These are phyloP conservation scores for Chelonus insularis DNA, from an alignment of 1,140 invertebrate genomes.

Conservation along the genomic window DNA sequence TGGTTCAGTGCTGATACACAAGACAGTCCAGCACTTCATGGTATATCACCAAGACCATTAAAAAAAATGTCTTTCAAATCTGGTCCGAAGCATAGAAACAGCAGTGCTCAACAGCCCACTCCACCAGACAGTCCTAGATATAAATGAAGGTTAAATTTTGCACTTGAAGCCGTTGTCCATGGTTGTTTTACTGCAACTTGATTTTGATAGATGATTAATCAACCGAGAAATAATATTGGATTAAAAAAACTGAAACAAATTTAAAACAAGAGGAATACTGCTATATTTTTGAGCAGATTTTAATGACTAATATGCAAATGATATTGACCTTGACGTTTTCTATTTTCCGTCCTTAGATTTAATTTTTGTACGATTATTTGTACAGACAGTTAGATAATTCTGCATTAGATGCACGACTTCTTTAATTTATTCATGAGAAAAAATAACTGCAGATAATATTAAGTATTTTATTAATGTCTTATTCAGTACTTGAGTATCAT, in stretches of 20 bases:
- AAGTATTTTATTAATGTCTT: too few species aligned
- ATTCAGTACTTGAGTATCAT: too few species aligned
- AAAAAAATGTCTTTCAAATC: constrained; percentile 62
- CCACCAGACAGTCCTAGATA: constrained; percentile 58
- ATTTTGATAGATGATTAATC: background rate
- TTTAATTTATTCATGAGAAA: too few species aligned
- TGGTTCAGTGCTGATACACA: constrained; percentile 57
- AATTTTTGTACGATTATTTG: constrained; percentile 49
- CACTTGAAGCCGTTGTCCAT: background rate
- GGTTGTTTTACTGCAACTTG: background rate
- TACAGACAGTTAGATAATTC: too few species aligned
- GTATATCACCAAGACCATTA: constrained; percentile 61
- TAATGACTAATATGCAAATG: too few species aligned
- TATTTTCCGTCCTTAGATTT: constrained; percentile 58
- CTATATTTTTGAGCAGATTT: too few species aligned
- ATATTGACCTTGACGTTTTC: constrained; percentile 48
- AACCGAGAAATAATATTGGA: background rate
- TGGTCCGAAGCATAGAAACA: constrained; percentile 47
- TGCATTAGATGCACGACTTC: too few species aligned
- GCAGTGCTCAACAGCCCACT: constrained; percentile 47
- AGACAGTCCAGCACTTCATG: constrained; percentile 53
- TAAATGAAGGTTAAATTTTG: constrained; percentile 41
- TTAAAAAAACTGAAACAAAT: too few species aligned
- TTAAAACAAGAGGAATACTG: too few species aligned
- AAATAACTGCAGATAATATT: too few species aligned